Base-by-base conservation (phyloP, 2,888 invertebrate species). In the Torymus tubicola region DNA sequence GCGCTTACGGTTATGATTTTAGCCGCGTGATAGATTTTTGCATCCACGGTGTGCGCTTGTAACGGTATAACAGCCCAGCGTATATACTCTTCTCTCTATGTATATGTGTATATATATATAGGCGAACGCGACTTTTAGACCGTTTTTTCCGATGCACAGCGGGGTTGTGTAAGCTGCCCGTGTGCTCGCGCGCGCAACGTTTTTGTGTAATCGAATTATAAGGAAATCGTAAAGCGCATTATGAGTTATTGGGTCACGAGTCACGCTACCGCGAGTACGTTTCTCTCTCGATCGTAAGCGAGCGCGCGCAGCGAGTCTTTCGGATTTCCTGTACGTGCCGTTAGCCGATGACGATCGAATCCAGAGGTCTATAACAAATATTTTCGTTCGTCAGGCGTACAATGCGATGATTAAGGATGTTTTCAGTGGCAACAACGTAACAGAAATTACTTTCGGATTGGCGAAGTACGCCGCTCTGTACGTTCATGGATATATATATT, bases 181-280 rank as follows among this genome's bases (percentile, higher is more conserved):
- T 2, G 8, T 12, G 14, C 21, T 1, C 21, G 31, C 42, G 31
- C 42, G n/a, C n/a, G n/a, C n/a, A 42, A 64, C 21, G 64, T n/a
- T 21, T 64, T 64, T 64, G 64, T 64, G n/a, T 71, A 63, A 72
- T 55, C 71, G 55, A 64, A 61, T 72, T 31, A 63, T 55, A 24
- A 53, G 72, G 63, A 72, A 72, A 72, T 64, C 50, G 64, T 63
- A 58, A 61, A 61, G 42, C 13, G 67, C 50, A 63, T 63, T 16
- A 12, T 42, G 18, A 60, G 60, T 60, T 60, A 60, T 18, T 65
- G 67, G 67, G 13, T 2, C 50, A 53, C 42, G 60, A 31, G 31
- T 31, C 31, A 31, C 31, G 31, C 31, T 31, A 2, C 31, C 31
- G 31, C 31, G 31, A 31, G 31, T 31, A 31, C 31, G 31, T 31